These are phyloP conservation scores for Netelia inedita DNA, from an alignment of 2,888 invertebrate genomes.

Conservation along the genomic window DNA sequence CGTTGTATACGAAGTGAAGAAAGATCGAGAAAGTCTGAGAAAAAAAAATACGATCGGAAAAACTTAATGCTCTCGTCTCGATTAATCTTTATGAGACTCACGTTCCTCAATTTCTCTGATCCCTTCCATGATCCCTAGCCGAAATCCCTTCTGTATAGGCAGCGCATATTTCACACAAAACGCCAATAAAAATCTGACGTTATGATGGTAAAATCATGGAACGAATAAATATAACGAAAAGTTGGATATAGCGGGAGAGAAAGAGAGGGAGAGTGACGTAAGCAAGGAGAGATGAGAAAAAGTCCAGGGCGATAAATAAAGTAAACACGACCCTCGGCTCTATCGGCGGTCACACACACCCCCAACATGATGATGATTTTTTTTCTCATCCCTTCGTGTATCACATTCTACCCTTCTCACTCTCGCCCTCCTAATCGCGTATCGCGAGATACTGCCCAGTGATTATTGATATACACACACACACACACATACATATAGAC, in stretches of 20 bases:
- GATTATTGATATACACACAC: slow-evolving; percentile 70
- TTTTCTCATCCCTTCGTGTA: slow-evolving; percentile 49
- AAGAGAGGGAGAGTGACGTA: slow-evolving; percentile 17
- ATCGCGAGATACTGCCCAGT: slow-evolving; percentile 41
- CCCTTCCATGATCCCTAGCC: slow-evolving; percentile 48
- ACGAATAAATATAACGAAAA: slow-evolving; percentile 69
- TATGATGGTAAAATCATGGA: slow-evolving; percentile 77
- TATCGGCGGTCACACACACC: slow-evolving; percentile 53
- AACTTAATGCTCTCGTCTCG: slow-evolving; percentile 56
- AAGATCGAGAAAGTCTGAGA: not conserved
- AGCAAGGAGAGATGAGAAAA: slow-evolving; percentile 38
- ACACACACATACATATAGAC: not conserved
- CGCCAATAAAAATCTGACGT: slow-evolving; percentile 82
- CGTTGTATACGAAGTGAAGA: not conserved
- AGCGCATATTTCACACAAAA: slow-evolving; percentile 65
- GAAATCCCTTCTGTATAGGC: slow-evolving; percentile 50
- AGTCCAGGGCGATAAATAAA: slow-evolving; percentile 68
- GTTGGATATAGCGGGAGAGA: slow-evolving; percentile 24
- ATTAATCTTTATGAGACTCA: slow-evolving; percentile 80
- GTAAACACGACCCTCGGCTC: slow-evolving; percentile 65
- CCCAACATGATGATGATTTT: slow-evolving; percentile 40
- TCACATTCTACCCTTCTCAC: slow-evolving; percentile 27
- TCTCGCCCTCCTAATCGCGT: slow-evolving; percentile 31
- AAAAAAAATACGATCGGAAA: slow-evolving; percentile 27
- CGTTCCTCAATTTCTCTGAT: slow-evolving; percentile 73